Conservation (phyloP, 2,888 invertebrate genomes). For the Diachrysia chrysitis region DNA sequence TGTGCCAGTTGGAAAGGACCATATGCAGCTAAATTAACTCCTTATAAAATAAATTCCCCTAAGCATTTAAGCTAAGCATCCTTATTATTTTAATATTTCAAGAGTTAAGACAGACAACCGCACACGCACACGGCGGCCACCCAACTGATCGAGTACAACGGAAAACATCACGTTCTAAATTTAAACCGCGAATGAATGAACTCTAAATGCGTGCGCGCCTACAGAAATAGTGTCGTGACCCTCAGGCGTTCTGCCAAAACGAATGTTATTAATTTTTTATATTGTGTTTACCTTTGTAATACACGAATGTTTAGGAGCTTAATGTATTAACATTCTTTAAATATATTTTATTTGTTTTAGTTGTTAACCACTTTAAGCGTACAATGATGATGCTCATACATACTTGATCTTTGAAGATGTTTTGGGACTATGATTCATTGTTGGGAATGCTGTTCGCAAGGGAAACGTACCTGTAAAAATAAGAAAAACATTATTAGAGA, state of each 20-base stretch:
- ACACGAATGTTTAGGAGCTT: constrained; percentile 14
- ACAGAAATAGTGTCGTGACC: constrained; percentile 74
- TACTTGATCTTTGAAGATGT: constrained; percentile 43
- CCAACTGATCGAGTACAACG: constrained; percentile 61
- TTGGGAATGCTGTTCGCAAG: constrained; percentile 9
- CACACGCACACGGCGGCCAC: constrained; percentile 64
- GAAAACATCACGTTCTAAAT: constrained; percentile 73
- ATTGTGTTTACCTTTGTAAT: constrained; percentile 51
- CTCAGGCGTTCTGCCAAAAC: constrained; percentile 67
- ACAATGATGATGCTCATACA: constrained; percentile 37
- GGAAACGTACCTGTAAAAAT: constrained; percentile 48
- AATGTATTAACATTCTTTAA: constrained; percentile 19
- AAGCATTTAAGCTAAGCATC: too few species aligned
- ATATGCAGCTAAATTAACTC: constrained; percentile 7
- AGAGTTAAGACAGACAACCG: constrained; percentile 52
- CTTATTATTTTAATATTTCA: not conserved
- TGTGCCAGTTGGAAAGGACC: constrained; percentile 14
- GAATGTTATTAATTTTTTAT: constrained; percentile 54
- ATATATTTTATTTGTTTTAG: constrained; percentile 28
- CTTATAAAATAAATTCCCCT: not conserved
- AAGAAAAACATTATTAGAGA: constrained; percentile 15
- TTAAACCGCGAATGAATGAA: constrained; percentile 83
- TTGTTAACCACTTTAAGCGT: constrained; percentile 23
- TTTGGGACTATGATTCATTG: constrained; percentile 19
- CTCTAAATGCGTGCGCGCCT: constrained; percentile 79